Evolutionary conservation across 2,797 vertebrate genomes (phyloP), one percentile per base, ranked within the genome.

Genomic region (Rhabdophis nuchalis): DNA sequence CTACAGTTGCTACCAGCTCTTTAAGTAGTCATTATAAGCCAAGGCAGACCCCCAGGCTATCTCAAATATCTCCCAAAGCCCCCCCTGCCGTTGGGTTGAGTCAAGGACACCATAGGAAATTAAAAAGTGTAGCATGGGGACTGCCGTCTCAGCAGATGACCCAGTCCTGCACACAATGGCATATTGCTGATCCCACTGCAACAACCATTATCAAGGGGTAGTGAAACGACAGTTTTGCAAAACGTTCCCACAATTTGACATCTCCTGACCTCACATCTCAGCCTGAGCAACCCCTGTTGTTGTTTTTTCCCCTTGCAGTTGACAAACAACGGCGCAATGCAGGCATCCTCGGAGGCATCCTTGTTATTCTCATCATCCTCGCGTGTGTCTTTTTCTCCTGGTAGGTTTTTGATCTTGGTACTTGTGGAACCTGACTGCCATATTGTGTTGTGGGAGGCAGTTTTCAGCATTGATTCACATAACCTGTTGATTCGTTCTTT

Each of bases 291-390:
- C 18, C 14, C 1, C 8, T 88, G 11, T 11, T 87, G 60, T 7
- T 87, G 14, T 20, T 88, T 64, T 61, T 53, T 10, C 2, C 16
- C n/a, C 50, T 46, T 27, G 54, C 60, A 93, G 92, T 10, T 85
- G 32, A 18, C 25, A 54, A 7, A 50, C 92, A 93, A 88, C 89
- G 68, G 1, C 89, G 68, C 12, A 93, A 93, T 25, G 92, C 92
- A 7, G 92, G 92, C 32, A 93, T 93, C 50, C 57, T 93, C 6
- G 86, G 64, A 3, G 92, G 92, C 25, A 64, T 58, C 68, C n/a
- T 27, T 12, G 23, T 25, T 4, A 9, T 85, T 27, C 16, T 88
- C 53, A 5, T 85, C 32, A 14, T 90, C 16, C 5, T 27, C 27
- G 14, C 54, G 16, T 88, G 86, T 27, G 1, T 91, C 64, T 56